These are phyloP conservation scores for Subacronicta megacephala DNA, from an alignment of 2,888 invertebrate genomes.

Conservation along the genomic window DNA sequence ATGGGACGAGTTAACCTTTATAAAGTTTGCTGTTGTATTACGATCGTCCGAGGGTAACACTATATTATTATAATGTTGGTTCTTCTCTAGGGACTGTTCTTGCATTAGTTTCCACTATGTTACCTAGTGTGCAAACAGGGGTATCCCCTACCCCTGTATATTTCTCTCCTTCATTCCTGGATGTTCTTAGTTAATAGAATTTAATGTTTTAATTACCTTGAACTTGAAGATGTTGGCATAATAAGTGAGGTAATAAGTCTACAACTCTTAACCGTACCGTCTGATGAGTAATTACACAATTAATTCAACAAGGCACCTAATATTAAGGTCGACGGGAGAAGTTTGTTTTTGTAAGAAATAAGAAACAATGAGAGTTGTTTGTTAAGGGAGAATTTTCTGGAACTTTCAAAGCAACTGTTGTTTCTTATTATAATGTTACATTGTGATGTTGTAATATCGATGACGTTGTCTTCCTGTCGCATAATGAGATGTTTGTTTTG, in stretches of 20 bases:
- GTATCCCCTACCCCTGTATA: background rate
- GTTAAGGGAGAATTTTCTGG: constrained; percentile 63
- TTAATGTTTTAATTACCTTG: constrained; percentile 19
- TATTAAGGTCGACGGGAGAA: constrained; percentile 69
- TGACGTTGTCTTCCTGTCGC: constrained; percentile 4
- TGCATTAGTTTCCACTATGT: constrained; percentile 49
- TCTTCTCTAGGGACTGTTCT: constrained; percentile 46
- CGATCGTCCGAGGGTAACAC: constrained; percentile 42
- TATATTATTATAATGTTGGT: constrained; percentile 51
- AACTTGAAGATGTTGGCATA: constrained; percentile 27
- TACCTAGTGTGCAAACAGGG: constrained; percentile 31
- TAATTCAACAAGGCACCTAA: constrained; percentile 81
- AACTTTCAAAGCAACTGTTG: constrained; percentile 61
- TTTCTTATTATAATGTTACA: constrained; percentile 45
- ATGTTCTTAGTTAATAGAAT: constrained; percentile 1
- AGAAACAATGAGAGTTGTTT: constrained; percentile 75
- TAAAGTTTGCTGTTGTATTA: constrained; percentile 42
- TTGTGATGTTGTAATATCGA: constrained; percentile 42
- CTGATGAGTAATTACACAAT: constrained; percentile 81
- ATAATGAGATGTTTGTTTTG: constrained; percentile 8
- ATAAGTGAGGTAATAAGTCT: constrained; percentile 39
- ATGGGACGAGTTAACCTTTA: constrained; percentile 61
- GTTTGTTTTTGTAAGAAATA: constrained; percentile 77
- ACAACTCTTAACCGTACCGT: constrained; percentile 39
- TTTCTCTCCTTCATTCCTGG: constrained; percentile 2